Evolutionary conservation across 2,113 vertebrate species (phyloP).

Genomic region (Etheostoma cragini): DNA sequence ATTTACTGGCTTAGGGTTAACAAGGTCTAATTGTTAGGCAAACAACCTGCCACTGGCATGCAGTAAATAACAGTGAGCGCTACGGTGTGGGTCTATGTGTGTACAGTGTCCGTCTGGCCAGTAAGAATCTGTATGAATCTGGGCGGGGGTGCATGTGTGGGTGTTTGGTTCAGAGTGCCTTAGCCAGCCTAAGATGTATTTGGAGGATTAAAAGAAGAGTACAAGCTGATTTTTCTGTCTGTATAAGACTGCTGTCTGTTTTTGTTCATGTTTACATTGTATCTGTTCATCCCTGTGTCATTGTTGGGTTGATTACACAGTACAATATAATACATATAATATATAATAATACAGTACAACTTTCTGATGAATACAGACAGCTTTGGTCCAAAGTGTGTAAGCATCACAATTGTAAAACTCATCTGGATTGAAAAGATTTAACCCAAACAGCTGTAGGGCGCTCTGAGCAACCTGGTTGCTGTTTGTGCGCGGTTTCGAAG

Average conservation of each 20-base stretch:
- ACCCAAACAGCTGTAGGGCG: neutral
- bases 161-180: conserved; percentile 29
- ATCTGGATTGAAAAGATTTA: neutral
- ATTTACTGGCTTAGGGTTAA: conserved; percentile 80
- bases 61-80: conserved; percentile 78
- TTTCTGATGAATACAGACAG: conserved; percentile 1
- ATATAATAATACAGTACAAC: too few relatives aligned
- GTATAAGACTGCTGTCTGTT: neutral
- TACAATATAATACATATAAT: too few relatives aligned
- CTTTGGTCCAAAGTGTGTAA: neutral
- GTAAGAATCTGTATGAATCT: conserved; percentile 38
- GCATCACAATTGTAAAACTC: neutral
- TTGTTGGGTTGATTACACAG: neutral
- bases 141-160: conserved; percentile 47
- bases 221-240: conserved; percentile 8
- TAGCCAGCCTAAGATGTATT: neutral
- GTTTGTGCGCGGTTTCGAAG: conserved; percentile 17
- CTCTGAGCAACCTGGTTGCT: neutral
- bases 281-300: neutral
- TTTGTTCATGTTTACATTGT: neutral
- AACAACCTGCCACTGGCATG: conserved; percentile 76
- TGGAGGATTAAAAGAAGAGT: neutral
- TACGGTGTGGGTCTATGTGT: conserved; percentile 20
- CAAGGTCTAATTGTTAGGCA: conserved; percentile 78
- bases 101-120: conserved; percentile 53